A percentile compares a stretch with the other conserved stretches of the same genome.
Conservation (phyloP, 2,888 invertebrate genomes). For the Aricia artaxerxes region DNA sequence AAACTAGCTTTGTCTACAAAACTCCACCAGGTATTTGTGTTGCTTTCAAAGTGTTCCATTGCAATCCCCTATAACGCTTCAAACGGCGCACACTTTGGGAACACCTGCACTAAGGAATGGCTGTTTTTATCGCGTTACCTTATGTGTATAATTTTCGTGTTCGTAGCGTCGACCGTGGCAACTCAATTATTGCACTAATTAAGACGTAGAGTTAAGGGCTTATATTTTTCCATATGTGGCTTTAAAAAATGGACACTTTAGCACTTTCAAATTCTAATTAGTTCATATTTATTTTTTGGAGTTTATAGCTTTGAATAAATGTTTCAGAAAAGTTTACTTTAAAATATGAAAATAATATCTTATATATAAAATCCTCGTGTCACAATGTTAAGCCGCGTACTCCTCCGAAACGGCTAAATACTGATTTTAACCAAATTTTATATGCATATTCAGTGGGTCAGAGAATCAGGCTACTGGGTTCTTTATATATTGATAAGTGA, state of each 20-base stretch:
- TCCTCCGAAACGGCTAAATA: too few species aligned
- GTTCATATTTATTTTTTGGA: neutral
- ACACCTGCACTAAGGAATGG: neutral
- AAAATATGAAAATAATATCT: too few species aligned
- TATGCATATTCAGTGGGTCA: too few species aligned
- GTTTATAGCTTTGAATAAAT: neutral
- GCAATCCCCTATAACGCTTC: too few species aligned
- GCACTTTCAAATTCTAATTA: neutral
- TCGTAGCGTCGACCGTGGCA: neutral
- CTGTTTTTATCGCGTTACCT: constrained; percentile 1
- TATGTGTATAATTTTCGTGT: constrained; percentile 5
- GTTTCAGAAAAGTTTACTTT: neutral
- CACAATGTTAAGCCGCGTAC: too few species aligned
- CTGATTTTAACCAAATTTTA: too few species aligned
- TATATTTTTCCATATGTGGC: neutral
- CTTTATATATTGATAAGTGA: too few species aligned
- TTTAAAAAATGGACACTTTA: neutral
- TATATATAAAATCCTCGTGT: too few species aligned
- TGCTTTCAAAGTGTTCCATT: too few species aligned
- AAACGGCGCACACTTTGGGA: neutral
- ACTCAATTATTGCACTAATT: neutral
- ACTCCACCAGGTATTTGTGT: too few species aligned
- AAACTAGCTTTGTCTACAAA: too few species aligned
- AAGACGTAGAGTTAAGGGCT: neutral
- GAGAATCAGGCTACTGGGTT: too few species aligned